Evolutionary conservation across 2,113 vertebrate genomes (phyloP).

Genomic region (Muscicapa adusta): DNA sequence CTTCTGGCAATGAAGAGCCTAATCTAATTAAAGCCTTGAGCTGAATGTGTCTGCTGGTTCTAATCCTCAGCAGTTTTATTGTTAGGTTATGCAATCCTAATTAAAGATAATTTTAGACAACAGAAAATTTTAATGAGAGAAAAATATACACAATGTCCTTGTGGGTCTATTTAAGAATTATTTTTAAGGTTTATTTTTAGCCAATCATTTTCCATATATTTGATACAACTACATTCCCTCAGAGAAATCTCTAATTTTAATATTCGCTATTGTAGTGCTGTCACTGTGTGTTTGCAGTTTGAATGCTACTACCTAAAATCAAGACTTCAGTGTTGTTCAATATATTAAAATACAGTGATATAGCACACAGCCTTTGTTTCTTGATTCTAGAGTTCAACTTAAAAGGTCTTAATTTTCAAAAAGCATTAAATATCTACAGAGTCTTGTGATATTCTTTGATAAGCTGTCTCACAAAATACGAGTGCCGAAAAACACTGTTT

Average conservation of each 20-base stretch:
- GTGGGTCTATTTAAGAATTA: neutral
- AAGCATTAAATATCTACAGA: neutral
- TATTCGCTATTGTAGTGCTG: neutral
- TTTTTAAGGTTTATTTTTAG: slow-evolving; percentile 31
- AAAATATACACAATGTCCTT: slow-evolving; percentile 21
- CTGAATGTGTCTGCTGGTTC: slow-evolving; percentile 10
- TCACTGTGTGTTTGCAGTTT: neutral
- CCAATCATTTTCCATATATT: neutral
- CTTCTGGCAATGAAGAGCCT: slow-evolving; percentile 48
- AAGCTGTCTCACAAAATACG: neutral
- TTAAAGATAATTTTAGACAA: slow-evolving; percentile 64
- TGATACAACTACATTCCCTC: neutral
- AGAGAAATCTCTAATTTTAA: neutral
- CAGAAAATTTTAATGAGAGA: slow-evolving; percentile 29
- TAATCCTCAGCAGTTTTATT: slow-evolving; percentile 59
- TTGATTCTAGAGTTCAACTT: neutral
- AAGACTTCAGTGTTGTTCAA: neutral
- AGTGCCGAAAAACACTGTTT: neutral
- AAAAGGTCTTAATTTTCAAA: neutral
- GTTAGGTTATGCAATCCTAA: slow-evolving; percentile 58
- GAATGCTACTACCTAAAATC: neutral
- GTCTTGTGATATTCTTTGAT: neutral
- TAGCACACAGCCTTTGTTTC: neutral
- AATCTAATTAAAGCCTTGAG: slow-evolving; percentile 60
- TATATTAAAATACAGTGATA: neutral